phyloP scores from a whole-genome alignment of 2,797 vertebrate species.

The Leuciscus waleckii region DNA sequence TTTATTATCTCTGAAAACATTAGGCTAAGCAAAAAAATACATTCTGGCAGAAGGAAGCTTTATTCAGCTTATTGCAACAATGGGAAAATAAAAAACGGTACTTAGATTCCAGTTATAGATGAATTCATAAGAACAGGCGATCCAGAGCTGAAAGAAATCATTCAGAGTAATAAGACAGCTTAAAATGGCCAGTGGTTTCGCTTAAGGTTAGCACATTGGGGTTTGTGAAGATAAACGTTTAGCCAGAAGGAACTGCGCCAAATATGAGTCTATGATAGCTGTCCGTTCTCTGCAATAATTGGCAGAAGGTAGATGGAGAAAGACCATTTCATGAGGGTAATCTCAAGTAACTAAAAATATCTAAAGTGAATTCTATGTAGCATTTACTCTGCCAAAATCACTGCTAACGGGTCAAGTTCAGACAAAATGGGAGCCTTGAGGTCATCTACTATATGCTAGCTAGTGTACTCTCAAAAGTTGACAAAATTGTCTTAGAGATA shows the following conservation, averaged over 20 bases:
- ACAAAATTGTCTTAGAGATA: not conserved
- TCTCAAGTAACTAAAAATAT: not conserved
- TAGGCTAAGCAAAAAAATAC: conserved; percentile 13
- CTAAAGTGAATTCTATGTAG: not conserved
- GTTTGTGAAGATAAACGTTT: conserved; percentile 7
- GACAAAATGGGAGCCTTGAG: not conserved
- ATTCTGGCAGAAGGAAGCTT: not conserved
- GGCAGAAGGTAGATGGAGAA: not conserved
- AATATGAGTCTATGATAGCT: conserved; percentile 9
- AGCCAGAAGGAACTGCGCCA: conserved; percentile 5
- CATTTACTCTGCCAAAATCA: not conserved
- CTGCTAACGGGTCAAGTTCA: not conserved
- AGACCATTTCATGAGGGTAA: not conserved
- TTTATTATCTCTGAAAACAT: conserved; percentile 37
- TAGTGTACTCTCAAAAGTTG: not conserved
- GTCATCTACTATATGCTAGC: not conserved
- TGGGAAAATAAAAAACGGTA: not conserved
- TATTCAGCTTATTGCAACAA: conserved; percentile 6
- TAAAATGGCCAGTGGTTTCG: conserved; percentile 12
- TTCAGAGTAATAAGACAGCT: conserved; percentile 9
- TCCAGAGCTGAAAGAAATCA: conserved; percentile 22
- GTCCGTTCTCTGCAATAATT: conserved; percentile 1
- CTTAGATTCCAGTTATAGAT: conserved; percentile 4
- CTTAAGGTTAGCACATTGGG: conserved; percentile 10
- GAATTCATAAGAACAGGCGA: conserved; percentile 5